phyloP scores from a whole-genome alignment of 2,113 vertebrate genomes.

The Alouatta palliata region DNA sequence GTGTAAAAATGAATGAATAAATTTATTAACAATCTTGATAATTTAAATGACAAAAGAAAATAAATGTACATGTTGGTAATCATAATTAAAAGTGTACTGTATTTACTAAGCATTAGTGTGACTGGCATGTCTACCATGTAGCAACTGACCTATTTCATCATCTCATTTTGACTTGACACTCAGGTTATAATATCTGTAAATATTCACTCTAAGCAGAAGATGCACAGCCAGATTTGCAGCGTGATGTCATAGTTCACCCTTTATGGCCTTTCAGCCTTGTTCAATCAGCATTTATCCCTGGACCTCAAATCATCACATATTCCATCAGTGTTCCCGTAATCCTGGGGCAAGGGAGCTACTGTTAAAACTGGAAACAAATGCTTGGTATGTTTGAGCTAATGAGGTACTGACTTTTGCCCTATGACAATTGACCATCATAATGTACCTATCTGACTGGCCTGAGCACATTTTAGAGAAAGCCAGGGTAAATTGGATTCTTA shows the following conservation, averaged over 20 bases:
- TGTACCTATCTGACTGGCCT: conserved; percentile 27
- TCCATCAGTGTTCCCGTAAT: not conserved
- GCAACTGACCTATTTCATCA: conserved; percentile 79
- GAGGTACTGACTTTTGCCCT: conserved; percentile 15
- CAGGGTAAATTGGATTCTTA: conserved; percentile 60
- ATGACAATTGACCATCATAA: conserved; percentile 39
- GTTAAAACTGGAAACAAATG: conserved; percentile 36
- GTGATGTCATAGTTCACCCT: conserved; percentile 46
- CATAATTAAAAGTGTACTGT: conserved; percentile 76
- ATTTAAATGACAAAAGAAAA: conserved; percentile 81
- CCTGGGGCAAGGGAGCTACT: not conserved
- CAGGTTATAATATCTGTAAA: conserved; percentile 37
- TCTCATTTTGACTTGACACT: conserved; percentile 10
- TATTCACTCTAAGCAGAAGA: conserved; percentile 42
- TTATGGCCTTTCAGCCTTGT: not conserved
- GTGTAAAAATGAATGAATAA: conserved; percentile 61
- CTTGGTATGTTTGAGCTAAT: conserved; percentile 10
- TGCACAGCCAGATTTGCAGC: not conserved
- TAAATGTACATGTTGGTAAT: conserved; percentile 64
- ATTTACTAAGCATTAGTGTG: conserved; percentile 70
- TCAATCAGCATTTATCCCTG: not conserved
- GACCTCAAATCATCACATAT: conserved; percentile 29
- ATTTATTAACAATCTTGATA: conserved; percentile 73
- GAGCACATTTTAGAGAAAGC: conserved; percentile 2
- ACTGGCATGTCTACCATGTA: conserved; percentile 66